These are phyloP conservation scores for Penaeus monodon DNA, from an alignment of 2,888 invertebrate species.

Conservation along the genomic window DNA sequence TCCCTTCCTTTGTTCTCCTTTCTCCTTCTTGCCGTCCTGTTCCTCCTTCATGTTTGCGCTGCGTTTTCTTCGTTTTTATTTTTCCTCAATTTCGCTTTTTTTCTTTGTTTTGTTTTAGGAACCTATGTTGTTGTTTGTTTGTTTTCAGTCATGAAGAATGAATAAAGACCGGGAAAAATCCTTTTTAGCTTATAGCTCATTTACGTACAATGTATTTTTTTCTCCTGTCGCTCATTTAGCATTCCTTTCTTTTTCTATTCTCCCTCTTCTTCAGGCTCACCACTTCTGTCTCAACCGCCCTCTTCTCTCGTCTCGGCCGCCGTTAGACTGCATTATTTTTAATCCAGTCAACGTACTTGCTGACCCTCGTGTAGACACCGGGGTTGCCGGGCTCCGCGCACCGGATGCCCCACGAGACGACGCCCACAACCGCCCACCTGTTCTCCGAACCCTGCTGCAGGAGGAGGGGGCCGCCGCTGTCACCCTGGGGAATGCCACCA, in stretches of 20 bases:
- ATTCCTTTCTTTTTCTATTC: no score
- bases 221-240: neutral
- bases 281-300: neutral
- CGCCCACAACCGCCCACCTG: slow-evolving; percentile 83
- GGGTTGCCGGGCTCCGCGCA: slow-evolving; percentile 84
- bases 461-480: slow-evolving; percentile 87
- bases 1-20: no score
- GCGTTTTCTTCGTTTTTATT: no score
- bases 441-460: slow-evolving; percentile 78
- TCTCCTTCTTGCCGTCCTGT: no score
- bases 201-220: neutral
- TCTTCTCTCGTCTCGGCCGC: neutral
- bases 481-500: slow-evolving; percentile 75
- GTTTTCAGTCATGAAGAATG: neutral
- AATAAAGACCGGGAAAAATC: no score
- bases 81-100: no score
- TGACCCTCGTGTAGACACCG: slow-evolving; percentile 84
- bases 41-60: no score
- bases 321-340: slow-evolving; percentile 71
- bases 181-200: no score
- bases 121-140: neutral
- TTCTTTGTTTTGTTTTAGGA: no score
- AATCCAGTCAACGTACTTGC: slow-evolving; percentile 81
- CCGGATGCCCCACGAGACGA: slow-evolving; percentile 88
- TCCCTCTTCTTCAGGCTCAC: neutral